Conservation (phyloP, 1,140 invertebrate species). For the Sitophilus oryzae region DNA sequence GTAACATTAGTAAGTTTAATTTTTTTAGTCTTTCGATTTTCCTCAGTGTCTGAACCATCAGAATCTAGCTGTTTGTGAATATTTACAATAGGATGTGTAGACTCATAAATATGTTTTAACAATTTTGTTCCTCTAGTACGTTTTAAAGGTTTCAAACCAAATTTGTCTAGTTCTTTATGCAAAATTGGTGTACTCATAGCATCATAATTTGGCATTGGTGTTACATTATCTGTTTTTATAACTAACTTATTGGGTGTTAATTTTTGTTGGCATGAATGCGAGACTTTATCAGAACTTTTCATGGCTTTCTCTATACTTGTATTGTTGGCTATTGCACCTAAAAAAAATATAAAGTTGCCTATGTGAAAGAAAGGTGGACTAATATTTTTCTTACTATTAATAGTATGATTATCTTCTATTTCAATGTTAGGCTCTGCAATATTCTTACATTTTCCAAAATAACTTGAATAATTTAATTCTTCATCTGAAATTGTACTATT, state of each 20-base stretch:
- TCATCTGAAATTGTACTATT: constrained; percentile 35
- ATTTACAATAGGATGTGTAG: constrained; percentile 35
- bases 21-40: constrained; percentile 17
- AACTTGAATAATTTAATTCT: constrained; percentile 38
- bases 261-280: no score
- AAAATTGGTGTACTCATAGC: constrained; percentile 49
- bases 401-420: no score
- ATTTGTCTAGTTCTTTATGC: constrained; percentile 49
- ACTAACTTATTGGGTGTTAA: constrained; percentile 28
- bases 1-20: no score
- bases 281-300: no score
- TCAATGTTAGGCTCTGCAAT: no score
- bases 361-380: no score
- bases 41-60: constrained; percentile 9
- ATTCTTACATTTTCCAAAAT: no score
- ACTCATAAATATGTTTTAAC: constrained; percentile 42
- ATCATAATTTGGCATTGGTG: constrained; percentile 50
- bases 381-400: constrained; percentile 1
- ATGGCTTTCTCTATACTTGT: no score
- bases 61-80: constrained; percentile 11
- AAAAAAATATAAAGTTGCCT: no score
- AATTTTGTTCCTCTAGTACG: constrained; percentile 39
- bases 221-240: constrained; percentile 49
- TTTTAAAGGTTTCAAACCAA: constrained; percentile 54
- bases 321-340: no score